These are phyloP conservation scores for Babyrousa celebensis DNA, from an alignment of 2,797 vertebrate species.

Conservation along the genomic window DNA sequence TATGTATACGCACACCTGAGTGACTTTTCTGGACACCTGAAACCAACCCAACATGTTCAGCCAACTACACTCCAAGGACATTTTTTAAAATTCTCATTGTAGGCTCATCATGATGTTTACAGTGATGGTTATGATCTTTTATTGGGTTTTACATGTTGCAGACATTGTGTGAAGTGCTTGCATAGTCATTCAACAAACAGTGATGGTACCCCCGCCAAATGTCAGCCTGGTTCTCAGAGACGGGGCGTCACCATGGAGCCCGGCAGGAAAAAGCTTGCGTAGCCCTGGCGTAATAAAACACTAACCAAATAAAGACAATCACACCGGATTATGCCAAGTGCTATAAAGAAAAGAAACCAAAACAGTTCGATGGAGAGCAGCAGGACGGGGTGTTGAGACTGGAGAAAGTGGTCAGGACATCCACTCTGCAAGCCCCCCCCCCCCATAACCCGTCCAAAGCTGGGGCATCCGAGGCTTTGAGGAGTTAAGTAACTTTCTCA, in stretches of 20 bases:
- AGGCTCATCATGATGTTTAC: background rate
- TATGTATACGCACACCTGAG: too few species aligned
- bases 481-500: background rate
- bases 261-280: background rate
- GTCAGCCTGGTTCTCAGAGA: background rate
- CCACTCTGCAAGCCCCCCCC: background rate
- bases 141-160: background rate
- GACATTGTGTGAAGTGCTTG: background rate
- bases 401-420: background rate
- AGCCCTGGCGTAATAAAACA: background rate
- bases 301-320: background rate
- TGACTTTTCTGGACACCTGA: too few species aligned
- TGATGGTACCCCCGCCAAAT: background rate
- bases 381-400: fast-evolving
- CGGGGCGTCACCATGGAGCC: background rate
- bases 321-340: background rate
- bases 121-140: background rate
- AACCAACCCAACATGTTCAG: too few species aligned
- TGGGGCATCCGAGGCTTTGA: background rate
- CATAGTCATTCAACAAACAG: background rate
- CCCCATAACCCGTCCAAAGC: background rate
- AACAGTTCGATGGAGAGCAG: background rate
- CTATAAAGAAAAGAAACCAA: background rate
- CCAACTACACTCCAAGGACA: too few species aligned
- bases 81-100: background rate